Evolutionary conservation across 2,797 vertebrate species (phyloP), one percentile per base, ranked within the genome.

Genomic region (Lagocephalus sceleratus): DNA sequence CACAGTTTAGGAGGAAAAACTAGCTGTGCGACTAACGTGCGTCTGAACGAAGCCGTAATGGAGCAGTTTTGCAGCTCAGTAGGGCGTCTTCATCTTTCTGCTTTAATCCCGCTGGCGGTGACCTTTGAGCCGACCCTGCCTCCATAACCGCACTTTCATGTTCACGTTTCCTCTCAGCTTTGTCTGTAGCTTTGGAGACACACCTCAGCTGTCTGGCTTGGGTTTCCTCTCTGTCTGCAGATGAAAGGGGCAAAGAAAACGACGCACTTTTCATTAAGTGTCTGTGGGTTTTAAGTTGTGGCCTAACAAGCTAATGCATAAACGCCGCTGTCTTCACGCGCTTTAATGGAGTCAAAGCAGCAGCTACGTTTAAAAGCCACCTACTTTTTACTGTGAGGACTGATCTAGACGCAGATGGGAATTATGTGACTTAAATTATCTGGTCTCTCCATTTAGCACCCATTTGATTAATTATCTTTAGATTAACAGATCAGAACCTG

Each of bases 331-430:
- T 63, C 63, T 64, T 74, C 61, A 54, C 60, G 57, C 60, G 56
- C 51, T 41, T 57, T 70, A 38, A 49, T 68, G 73, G 71, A 56
- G 76, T 76, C 63, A 51, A 79, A 75, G 62, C 53, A 48, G 63
- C 38, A 72, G 45, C 51, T 39, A 42, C 62, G 59, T 61, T 71
- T 73, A 59, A 55, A 14, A 15, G 52, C 57, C 63, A 68, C 20
- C 49, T 46, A 44, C 55, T 66, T 58, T 39, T 20, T n/a, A 47
- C 6, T 12, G 62, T 60, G 54, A 47, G 17, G 49, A 75, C 53
- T 0, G 51, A 68, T 73, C 49, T 45, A 32, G 51, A 64, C 55
- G 45, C 25, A 25, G 25, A 25, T 29, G 29, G 29, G 29, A 8
- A 10, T 11, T 8, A 29, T 5, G 32, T 35, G 32, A 3, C 32